phyloP scores from a whole-genome alignment of 2,888 invertebrate species.

The Prostheceraeus crozeri region DNA sequence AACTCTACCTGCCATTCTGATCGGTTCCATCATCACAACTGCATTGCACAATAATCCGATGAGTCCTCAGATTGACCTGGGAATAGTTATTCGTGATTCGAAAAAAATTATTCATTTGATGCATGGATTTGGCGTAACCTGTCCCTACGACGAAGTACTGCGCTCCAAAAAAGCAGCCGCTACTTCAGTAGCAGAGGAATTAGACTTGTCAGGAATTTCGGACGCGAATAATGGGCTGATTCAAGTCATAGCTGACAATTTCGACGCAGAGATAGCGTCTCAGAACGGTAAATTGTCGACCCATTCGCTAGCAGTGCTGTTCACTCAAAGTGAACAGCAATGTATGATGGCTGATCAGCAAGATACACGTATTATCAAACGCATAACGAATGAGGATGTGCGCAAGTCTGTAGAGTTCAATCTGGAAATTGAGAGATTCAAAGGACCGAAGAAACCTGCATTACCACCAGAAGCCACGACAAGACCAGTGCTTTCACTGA shows the following conservation, averaged over 20 bases:
- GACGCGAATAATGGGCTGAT: slow-evolving; percentile 37
- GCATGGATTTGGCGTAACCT: slow-evolving; percentile 38
- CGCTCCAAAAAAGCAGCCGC: slow-evolving; percentile 42
- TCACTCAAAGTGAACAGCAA: too few species aligned
- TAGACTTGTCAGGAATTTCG: not conserved
- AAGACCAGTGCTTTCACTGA: slow-evolving; percentile 19
- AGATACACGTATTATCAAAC: not conserved
- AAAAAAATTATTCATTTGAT: slow-evolving; percentile 24
- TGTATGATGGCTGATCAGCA: too few species aligned
- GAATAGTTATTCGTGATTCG: slow-evolving; percentile 23
- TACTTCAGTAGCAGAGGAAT: slow-evolving; percentile 29
- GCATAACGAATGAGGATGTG: slow-evolving; percentile 14
- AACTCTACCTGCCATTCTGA: slow-evolving; percentile 1
- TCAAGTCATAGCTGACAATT: slow-evolving; percentile 39
- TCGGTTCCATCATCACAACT: slow-evolving; percentile 32
- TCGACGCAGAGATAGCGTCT: slow-evolving; percentile 40
- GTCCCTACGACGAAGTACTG: slow-evolving; percentile 41
- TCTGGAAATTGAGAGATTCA: slow-evolving; percentile 30
- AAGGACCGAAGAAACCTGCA: slow-evolving; percentile 35
- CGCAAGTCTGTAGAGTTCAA: slow-evolving; percentile 21
- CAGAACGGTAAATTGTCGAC: slow-evolving; percentile 39
- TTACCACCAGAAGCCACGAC: slow-evolving; percentile 29
- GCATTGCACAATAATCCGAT: slow-evolving; percentile 20
- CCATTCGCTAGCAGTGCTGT: slow-evolving; percentile 37
- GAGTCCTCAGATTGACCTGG: slow-evolving; percentile 27